Percentiles rank a stretch among this genome's conserved stretches.
phyloP scores from a whole-genome alignment of 2,888 invertebrate species.

The Apamea sordens region DNA sequence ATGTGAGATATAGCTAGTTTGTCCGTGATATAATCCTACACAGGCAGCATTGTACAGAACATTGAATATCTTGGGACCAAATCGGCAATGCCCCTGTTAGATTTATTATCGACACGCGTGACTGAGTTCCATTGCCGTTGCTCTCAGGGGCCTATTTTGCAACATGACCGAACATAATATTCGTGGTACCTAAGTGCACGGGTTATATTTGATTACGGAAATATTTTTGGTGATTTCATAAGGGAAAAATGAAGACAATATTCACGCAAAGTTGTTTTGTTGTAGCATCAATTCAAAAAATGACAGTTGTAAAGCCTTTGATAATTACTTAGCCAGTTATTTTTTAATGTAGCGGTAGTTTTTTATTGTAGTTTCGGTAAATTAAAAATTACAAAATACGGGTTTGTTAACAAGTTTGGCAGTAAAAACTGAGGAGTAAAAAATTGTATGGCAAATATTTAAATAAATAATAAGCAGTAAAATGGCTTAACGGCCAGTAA shows the following conservation, averaged over 20 bases:
- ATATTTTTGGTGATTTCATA: slow-evolving; percentile 7
- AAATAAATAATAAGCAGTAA: neutral
- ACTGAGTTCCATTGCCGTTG: slow-evolving; percentile 70
- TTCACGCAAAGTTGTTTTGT: slow-evolving; percentile 6
- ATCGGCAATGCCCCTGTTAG: slow-evolving; percentile 73
- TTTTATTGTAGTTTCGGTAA: neutral
- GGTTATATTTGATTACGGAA: slow-evolving; percentile 45
- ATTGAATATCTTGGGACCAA: slow-evolving; percentile 75
- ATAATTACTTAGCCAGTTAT: neutral
- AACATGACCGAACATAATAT: slow-evolving; percentile 67
- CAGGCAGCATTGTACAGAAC: slow-evolving; percentile 62
- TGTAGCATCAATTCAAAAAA: no score
- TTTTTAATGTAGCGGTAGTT: neutral
- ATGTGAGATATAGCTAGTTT: slow-evolving; percentile 25
- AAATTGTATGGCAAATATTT: neutral
- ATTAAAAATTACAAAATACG: neutral
- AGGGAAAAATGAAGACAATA: neutral
- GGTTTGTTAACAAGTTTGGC: neutral
- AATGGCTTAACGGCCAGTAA: neutral
- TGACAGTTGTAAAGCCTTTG: neutral
- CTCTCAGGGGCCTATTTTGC: slow-evolving; percentile 70
- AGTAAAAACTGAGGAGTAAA: neutral
- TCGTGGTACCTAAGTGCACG: slow-evolving; percentile 56
- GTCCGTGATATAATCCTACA: slow-evolving; percentile 26
- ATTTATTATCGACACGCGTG: slow-evolving; percentile 76